Evolutionary conservation across 1,140 invertebrate species (phyloP).

Genomic region (Marisa cornuarietis): DNA sequence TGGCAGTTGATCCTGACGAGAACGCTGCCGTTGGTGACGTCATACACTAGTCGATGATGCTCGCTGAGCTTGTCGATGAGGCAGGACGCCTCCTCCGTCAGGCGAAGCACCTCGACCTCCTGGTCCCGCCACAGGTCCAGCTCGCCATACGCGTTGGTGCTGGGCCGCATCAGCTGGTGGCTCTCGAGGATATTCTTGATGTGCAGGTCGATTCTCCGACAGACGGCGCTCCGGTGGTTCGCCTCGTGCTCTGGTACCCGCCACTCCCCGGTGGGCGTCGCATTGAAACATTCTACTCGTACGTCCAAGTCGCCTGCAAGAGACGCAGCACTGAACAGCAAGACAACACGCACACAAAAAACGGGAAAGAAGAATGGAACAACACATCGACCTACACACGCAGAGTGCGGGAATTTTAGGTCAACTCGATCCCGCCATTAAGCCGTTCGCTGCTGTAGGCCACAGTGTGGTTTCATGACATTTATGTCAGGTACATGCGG

Average conservation of each 20-base stretch:
- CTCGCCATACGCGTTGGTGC: constrained; percentile 17
- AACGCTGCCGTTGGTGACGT: constrained; percentile 36
- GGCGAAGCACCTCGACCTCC: constrained; percentile 7
- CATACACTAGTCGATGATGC: constrained; percentile 32
- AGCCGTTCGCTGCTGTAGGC: too few relatives aligned
- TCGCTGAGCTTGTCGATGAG: constrained; percentile 31
- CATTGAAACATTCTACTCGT: constrained; percentile 17
- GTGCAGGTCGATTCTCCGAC: constrained; percentile 30
- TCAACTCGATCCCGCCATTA: too few relatives aligned
- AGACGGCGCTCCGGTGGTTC: not conserved
- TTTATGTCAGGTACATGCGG: too few relatives aligned
- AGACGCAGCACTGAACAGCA: not conserved
- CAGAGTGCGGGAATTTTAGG: too few relatives aligned
- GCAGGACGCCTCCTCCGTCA: constrained; percentile 24
- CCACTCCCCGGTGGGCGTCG: not conserved
- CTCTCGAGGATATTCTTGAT: constrained; percentile 34
- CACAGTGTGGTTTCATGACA: too few relatives aligned
- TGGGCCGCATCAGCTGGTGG: constrained; percentile 29
- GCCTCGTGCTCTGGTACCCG: not conserved
- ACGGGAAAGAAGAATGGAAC: too few relatives aligned
- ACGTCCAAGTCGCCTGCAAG: constrained; percentile 30
- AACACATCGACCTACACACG: too few relatives aligned
- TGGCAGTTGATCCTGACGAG: constrained; percentile 34
- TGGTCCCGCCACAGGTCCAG: constrained; percentile 26
- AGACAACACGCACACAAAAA: too few relatives aligned